phyloP scores from a whole-genome alignment of 2,797 vertebrate species.

The Novumbra hubbsi region DNA sequence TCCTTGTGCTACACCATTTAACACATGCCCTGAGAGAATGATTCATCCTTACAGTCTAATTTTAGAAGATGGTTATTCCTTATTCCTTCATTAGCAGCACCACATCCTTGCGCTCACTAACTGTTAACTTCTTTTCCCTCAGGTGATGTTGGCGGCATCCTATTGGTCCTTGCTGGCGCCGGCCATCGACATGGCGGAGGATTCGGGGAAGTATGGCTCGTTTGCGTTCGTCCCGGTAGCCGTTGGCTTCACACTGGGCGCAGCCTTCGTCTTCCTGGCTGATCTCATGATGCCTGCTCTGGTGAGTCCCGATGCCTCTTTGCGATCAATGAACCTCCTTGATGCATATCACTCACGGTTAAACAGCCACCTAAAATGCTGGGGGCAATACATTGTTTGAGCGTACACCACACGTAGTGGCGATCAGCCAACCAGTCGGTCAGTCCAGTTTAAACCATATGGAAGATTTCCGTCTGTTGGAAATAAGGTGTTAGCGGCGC shows the following conservation, averaged over 20 bases:
- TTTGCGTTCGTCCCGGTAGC: slow-evolving; percentile 89
- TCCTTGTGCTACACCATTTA: neutral
- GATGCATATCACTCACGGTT: neutral
- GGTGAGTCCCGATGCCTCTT: slow-evolving; percentile 72
- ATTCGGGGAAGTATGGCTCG: slow-evolving; percentile 84
- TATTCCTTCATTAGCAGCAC: neutral
- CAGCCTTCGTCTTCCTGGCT: slow-evolving; percentile 86
- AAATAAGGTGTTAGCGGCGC: neutral
- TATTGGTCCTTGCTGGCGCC: slow-evolving; percentile 96
- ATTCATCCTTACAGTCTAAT: neutral
- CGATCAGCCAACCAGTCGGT: neutral
- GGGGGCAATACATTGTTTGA: neutral
- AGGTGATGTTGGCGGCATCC: slow-evolving; percentile 97
- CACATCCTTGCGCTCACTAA: neutral
- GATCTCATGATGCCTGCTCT: slow-evolving; percentile 82
- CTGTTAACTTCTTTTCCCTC: slow-evolving; percentile 7
- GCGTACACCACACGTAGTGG: neutral
- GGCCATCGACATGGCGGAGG: slow-evolving; percentile 88
- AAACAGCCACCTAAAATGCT: neutral
- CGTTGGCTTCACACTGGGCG: slow-evolving; percentile 85
- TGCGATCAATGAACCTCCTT: neutral
- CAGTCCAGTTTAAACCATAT: neutral
- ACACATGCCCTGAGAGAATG: neutral
- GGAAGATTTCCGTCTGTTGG: neutral
- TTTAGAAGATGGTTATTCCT: neutral